Base-by-base conservation (phyloP, 2,797 vertebrate genomes). In the Triplophysa yarkandensis region DNA sequence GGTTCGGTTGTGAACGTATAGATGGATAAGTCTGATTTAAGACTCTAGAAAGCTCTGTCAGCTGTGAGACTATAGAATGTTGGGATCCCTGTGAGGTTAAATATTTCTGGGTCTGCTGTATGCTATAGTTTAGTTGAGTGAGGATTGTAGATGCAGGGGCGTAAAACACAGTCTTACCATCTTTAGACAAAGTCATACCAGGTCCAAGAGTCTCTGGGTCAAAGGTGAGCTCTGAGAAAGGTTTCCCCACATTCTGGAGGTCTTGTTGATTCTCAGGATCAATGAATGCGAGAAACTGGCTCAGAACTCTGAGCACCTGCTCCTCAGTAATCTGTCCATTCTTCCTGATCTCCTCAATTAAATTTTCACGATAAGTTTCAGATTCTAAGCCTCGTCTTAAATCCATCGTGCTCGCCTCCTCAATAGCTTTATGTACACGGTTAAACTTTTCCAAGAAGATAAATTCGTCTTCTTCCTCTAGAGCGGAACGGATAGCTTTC, bases 371-470 rank as follows among this genome's bases (percentile, higher is more conserved):
- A 6, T 85, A 48, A 0, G 34, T 65, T 25, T 77, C 79, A 4
- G 83, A 74, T 77, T 83, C 86, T 77, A 89, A 44, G 1, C 87
- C 88, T 32, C 64, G 79, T 1, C 81, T 84, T 69, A 89, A 68
- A 62, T 86, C 83, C 67, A 84, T 83, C 7, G 46, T 77, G 10
- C 83, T 81, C 78, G 88, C 87, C 17, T 83, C 85, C 63, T 86
- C 81, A 66, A 88, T n/a, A 60, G 88, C 83, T 67, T 79, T 58
- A 17, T 85, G 63, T 58, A 89, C 88, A 80, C 83, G 78, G 58
- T 84, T 77, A 76, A 82, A 89, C 82, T 81, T 83, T 85, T 88
- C 85, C 50, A 90, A 80, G 82, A 90, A 89, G 23, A 74, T 80
- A 82, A 87, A 88, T 75, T 36, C 0, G 27, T 63, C 58, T 1